Evolutionary conservation across 1,140 invertebrate genomes (phyloP), one percentile per base, ranked within the genome.

Genomic region (Conus betulinus): DNA sequence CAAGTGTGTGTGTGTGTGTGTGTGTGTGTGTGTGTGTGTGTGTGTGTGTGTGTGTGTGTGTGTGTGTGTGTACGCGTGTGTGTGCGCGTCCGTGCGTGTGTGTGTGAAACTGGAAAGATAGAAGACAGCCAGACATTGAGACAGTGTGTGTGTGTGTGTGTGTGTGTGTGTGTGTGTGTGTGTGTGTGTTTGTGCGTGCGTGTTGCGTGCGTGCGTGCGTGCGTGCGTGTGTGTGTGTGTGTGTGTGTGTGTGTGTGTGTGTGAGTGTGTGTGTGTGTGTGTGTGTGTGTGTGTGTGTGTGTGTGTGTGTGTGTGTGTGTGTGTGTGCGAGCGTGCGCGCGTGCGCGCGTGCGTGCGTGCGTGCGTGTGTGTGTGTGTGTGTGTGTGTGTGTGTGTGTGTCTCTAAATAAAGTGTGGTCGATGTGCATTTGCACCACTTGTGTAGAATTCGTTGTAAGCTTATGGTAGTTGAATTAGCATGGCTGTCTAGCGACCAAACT

Each of bases 221-320:
- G 67, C 17, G 67, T 71, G 67, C 20, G 67, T 71, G 67, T 71
- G 67, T 71, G 67, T 71, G 23, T 71, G 15, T 71, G 20, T 71
- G 15, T 71, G 67, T 71, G 67, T 71, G 67, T 71, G 23, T 71
- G 67, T 71, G 23, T 71, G 15, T 71, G 15, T 71, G 67, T 71
- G 67, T 71, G 67, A 17, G 67, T 10, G 17, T 71, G 67, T 71
- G 67, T 71, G 67, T 71, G 67, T 71, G 67, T 71, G 67, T 71
- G 67, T 71, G 67, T 71, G 67, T 71, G 67, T 71, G 67, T 71
- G 67, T 71, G 67, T 71, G 67, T 71, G 67, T 71, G 67, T 71
- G 67, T 71, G 67, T 71, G 67, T 71, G 67, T 71, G 67, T 71
- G 67, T 71, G 67, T 71, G 67, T 23, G 17, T 71, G 67, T 71